Base-by-base conservation (phyloP, 2,888 invertebrate genomes). In the Gisinianus flammeolus region DNA sequence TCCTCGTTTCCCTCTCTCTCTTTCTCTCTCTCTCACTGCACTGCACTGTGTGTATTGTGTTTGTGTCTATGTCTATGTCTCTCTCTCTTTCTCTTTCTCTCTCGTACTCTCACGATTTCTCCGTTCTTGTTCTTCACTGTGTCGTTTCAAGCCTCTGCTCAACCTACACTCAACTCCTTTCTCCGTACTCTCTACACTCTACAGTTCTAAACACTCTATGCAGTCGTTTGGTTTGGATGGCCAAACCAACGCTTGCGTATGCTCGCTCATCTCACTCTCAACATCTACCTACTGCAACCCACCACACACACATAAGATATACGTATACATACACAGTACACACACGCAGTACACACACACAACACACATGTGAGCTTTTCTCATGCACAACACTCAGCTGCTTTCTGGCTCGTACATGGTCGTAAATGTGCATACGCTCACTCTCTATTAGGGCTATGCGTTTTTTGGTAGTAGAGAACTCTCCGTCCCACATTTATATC, bases 211-310 rank as follows among this genome's bases (percentile, higher is more conserved):
- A 64, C 28, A 10, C 30, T 26, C 64, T 28, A 64, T 26, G 24
- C 30, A 24, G 26, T 26, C 16, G 19, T 64, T 8, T 64, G 26
- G 26, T 26, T n/a, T 58, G 58, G 24, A 22, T 6, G 8, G 58
- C 24, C 26, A 24, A 52, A 58, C 56, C 56, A 72, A 72, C 72
- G 72, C 72, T 72, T 72, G 72, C 72, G 72, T 72, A 72, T 72
- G 72, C 72, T 72, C 35, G 33, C 62, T 72, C 58, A 8, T 70
- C 72, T 62, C 72, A 44, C 68, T 72, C 72, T 72, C 56, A 30
- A 31, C 62, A 31, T 72, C 33, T 72, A 24, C n/a, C 26, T 26
- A 19, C 24, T 24, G 52, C 19, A 19, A 56, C 22, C 22, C 56
- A 56, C 5, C 4, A 12, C n/a, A 22, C 56, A n/a, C 56, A 4